Evolutionary conservation across 1,140 invertebrate species (phyloP).

Genomic region (Bombus waltoni): DNA sequence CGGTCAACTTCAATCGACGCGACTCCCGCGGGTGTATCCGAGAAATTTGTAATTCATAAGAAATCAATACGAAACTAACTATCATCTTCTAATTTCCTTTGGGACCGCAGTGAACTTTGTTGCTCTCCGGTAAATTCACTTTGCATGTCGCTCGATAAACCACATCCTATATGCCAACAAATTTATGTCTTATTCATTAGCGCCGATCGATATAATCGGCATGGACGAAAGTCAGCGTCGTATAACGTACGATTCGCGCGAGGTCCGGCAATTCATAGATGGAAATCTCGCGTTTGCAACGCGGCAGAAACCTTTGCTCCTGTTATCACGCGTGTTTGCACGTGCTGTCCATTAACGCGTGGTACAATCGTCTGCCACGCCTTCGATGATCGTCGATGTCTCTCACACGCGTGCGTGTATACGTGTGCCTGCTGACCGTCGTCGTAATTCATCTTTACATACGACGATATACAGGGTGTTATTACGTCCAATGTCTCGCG

Average conservation of each 20-base stretch:
- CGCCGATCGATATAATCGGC: not conserved
- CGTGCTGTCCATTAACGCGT: not conserved
- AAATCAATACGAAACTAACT: constrained; percentile 6
- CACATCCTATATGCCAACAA: not conserved
- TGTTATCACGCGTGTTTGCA: constrained; percentile 6
- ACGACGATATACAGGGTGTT: not conserved
- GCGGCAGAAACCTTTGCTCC: not conserved
- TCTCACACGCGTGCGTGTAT: not conserved
- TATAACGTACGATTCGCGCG: not conserved
- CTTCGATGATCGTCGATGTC: not conserved
- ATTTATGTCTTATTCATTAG: constrained; percentile 36
- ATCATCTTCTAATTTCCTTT: not conserved
- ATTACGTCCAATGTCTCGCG: not conserved
- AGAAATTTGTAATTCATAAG: constrained; percentile 11
- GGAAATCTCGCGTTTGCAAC: not conserved
- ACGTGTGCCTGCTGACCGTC: too few relatives aligned
- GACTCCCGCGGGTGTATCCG: not conserved
- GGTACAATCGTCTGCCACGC: too few relatives aligned
- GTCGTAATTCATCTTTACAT: not conserved
- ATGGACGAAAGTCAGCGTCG: not conserved
- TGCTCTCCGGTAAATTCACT: not conserved
- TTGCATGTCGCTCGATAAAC: not conserved
- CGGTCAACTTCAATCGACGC: not conserved
- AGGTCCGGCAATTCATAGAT: not conserved
- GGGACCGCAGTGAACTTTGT: not conserved